phyloP scores from a whole-genome alignment of 2,113 vertebrate species.

The Ammodytes dubius region DNA sequence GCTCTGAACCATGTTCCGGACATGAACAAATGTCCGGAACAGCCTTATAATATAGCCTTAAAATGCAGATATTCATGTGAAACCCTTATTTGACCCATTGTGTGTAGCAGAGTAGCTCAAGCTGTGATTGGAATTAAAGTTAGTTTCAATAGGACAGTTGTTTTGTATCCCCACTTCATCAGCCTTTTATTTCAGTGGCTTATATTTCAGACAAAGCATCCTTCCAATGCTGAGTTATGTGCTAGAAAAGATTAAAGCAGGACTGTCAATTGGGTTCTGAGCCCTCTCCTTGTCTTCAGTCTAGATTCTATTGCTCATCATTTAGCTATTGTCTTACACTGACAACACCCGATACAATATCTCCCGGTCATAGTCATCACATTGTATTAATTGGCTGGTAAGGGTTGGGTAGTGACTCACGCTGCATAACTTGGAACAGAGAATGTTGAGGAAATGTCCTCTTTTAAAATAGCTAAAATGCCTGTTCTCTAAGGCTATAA shows the following conservation, averaged over 20 bases:
- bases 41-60: too few species aligned
- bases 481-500: background rate
- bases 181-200: background rate
- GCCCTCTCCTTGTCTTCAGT: background rate
- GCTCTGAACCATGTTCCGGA: too few species aligned
- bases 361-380: slow-evolving; percentile 22
- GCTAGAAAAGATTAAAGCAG: background rate
- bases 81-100: too few species aligned
- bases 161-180: background rate
- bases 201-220: background rate
- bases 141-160: background rate
- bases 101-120: background rate
- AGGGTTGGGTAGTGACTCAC: slow-evolving; percentile 66
- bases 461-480: slow-evolving; percentile 8
- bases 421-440: background rate
- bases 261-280: background rate
- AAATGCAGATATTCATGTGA: too few species aligned
- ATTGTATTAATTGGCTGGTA: slow-evolving; percentile 36
- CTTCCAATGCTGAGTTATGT: background rate
- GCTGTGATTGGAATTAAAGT: background rate
- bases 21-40: too few species aligned
- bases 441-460: background rate
- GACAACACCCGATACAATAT: slow-evolving; percentile 43
- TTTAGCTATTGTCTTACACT: slow-evolving; percentile 20
- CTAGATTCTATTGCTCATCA: slow-evolving; percentile 31